Percentiles rank a stretch among this genome's conserved stretches.
phyloP scores from a whole-genome alignment of 1,140 invertebrate genomes.

The Fopius arisanus region DNA sequence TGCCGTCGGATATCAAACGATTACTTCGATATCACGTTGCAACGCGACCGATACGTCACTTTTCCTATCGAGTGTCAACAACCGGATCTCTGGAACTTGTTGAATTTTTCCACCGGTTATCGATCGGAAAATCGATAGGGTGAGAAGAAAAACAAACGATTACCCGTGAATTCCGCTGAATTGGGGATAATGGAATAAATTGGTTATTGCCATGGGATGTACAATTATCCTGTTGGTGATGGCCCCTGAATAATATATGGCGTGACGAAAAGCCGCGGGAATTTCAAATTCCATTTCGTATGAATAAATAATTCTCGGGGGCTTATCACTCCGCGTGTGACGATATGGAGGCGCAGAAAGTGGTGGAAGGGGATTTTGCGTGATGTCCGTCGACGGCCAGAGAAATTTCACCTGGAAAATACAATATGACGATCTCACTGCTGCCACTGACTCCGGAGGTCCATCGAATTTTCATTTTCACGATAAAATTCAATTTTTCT shows the following conservation, averaged over 20 bases:
- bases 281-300: neutral
- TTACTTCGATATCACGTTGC: neutral
- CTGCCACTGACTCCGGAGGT: too few relatives aligned
- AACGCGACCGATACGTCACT: neutral
- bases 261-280: neutral
- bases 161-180: too few relatives aligned
- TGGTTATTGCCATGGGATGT: neutral
- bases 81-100: neutral
- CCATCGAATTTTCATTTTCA: too few relatives aligned
- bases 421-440: too few relatives aligned
- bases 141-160: too few relatives aligned
- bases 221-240: neutral
- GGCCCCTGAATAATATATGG: neutral
- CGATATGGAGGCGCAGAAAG: too few relatives aligned
- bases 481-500: too few relatives aligned
- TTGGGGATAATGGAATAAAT: neutral
- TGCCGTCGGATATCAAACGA: neutral
- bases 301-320: neutral
- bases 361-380: too few relatives aligned
- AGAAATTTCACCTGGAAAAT: too few relatives aligned
- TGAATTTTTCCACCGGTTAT: neutral
- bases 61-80: neutral
- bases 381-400: too few relatives aligned
- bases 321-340: too few relatives aligned
- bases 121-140: too few relatives aligned